Base-by-base conservation (phyloP, 2,113 vertebrate genomes). In the Sinocyclocheilus grahami region DNA sequence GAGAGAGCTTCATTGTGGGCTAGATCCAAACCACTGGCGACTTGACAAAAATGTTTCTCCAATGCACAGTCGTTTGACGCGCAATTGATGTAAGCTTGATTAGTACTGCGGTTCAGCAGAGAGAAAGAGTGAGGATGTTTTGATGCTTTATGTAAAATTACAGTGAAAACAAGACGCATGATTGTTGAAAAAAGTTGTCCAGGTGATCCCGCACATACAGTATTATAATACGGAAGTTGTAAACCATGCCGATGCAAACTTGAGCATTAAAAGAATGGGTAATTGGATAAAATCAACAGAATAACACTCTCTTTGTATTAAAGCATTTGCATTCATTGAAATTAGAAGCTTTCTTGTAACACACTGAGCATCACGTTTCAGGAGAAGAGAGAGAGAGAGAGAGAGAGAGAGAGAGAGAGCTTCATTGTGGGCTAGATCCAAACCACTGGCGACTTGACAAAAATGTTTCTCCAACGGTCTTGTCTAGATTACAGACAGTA, bases 141-240 rank as follows among this genome's bases (percentile, higher is more conserved):
- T 27, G 1, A 33, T 58, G 16, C 16, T 58, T 55, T 22, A 9
- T 58, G 27, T 78, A 78, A 10, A 78, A 78, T 77, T 20, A 53
- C 48, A 55, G 8, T 11, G 55, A 18, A 78, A 78, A 20, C 1
- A 33, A 10, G 3, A 30, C 55, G 51, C 22, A 42, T 39, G 55
- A 3, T 24, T 24, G 37, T 62, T 81, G 13, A 46, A 4, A 81
- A 39, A 39, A 63, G 37, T 24, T 16, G 78, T 46, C 24, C 76
- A 30, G 53, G 30, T 78, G 18, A 53, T 30, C 9, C 30, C 77
- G 18, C 24, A 14, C 58, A 46, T 71, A 46, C 22, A 60, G 55
- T 16, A 24, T 4, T 53, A 88, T 90, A 92, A 95, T 90, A 91
- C 93, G 94, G 93, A 95, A 95, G 93, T 94, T 58, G 4, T 83